Conservation (phyloP, 1,140 invertebrate species). For the Apolygus lucorum region DNA sequence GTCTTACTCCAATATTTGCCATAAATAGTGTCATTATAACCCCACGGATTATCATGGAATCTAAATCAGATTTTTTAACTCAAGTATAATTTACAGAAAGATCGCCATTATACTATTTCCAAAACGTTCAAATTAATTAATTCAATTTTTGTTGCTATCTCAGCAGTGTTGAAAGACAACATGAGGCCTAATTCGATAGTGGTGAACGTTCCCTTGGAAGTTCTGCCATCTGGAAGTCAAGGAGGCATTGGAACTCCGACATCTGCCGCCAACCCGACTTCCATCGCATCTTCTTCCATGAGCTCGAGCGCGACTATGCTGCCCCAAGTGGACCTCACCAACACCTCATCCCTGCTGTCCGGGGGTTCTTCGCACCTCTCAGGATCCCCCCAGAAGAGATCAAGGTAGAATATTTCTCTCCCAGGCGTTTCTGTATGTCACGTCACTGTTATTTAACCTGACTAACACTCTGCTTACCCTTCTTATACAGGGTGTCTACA, state of each 20-base stretch:
- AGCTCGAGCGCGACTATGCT: not conserved
- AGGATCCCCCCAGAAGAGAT: conserved; percentile 25
- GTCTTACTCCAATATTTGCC: no score
- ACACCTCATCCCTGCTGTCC: not conserved
- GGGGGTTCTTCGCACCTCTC: not conserved
- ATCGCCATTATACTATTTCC: no score
- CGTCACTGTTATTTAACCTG: no score
- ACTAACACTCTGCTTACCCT: no score
- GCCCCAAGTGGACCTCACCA: not conserved
- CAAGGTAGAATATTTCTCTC: no score
- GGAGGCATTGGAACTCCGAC: not conserved
- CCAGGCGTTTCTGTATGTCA: no score
- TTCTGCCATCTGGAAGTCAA: not conserved
- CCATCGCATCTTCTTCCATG: not conserved
- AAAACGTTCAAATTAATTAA: not conserved
- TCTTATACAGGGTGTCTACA: no score
- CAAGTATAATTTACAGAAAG: no score
- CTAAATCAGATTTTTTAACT: no score
- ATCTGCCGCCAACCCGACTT: not conserved
- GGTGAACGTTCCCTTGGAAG: conserved; percentile 31
- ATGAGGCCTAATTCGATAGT: conserved; percentile 28
- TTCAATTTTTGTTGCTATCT: conserved; percentile 5
- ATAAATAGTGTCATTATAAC: no score
- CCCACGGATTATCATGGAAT: no score
- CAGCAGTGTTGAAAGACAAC: conserved; percentile 18